phyloP scores from a whole-genome alignment of 1,140 invertebrate genomes.

The Periplaneta americana region DNA sequence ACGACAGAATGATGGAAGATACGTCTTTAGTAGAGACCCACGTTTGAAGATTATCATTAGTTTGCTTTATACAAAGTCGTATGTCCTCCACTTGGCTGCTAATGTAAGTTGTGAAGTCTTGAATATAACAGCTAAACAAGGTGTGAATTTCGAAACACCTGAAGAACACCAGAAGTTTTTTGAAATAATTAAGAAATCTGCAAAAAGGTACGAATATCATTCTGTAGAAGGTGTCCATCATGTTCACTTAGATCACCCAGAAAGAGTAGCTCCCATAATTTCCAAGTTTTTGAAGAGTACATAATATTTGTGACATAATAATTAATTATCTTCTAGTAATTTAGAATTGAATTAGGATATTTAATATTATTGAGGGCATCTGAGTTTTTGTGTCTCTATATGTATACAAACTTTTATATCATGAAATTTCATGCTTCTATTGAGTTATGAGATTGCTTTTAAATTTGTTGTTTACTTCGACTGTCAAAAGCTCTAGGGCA shows the following conservation, averaged over 20 bases:
- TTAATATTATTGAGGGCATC: too few species aligned
- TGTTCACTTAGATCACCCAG: constrained; percentile 54
- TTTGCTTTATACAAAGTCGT: constrained; percentile 40
- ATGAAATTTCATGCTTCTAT: too few species aligned
- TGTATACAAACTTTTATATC: too few species aligned
- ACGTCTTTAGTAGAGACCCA: constrained; percentile 53
- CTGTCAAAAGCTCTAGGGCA: too few species aligned
- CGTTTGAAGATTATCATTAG: constrained; percentile 44
- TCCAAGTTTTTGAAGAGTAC: constrained; percentile 45
- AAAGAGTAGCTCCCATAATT: constrained; percentile 56
- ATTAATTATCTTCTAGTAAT: too few species aligned
- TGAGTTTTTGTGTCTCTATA: too few species aligned
- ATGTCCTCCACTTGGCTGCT: constrained; percentile 41
- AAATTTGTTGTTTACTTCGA: too few species aligned
- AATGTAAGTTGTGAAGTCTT: constrained; percentile 13
- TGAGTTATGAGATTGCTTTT: too few species aligned
- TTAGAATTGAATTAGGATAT: too few species aligned
- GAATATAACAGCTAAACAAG: constrained; percentile 2
- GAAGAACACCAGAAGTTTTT: neutral
- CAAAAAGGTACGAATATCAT: constrained; percentile 20
- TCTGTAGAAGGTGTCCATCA: constrained; percentile 35
- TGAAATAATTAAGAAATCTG: constrained; percentile 9
- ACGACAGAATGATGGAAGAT: constrained; percentile 47
- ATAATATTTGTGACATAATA: too few species aligned
- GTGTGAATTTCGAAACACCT: constrained; percentile 3